These are phyloP conservation scores for Ictalurus furcatus DNA, from an alignment of 2,113 vertebrate genomes.

Conservation along the genomic window DNA sequence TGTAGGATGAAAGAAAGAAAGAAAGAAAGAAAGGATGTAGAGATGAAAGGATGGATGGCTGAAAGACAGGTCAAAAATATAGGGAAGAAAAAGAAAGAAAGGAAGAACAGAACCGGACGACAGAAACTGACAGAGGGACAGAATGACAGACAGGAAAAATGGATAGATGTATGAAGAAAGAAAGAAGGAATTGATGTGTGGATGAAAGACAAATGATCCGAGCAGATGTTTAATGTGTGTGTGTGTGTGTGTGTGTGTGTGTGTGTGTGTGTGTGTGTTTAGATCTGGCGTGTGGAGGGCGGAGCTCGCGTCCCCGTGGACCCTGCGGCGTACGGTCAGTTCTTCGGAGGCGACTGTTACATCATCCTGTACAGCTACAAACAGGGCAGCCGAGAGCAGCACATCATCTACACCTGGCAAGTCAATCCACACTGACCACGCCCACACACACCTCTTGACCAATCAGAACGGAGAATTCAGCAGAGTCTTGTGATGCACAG, in stretches of 20 bases:
- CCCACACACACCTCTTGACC: background rate
- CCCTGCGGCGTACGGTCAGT: constrained; percentile 67
- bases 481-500: background rate
- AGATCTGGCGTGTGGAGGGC: constrained; percentile 71
- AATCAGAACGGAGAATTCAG: background rate
- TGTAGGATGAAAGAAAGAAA: background rate
- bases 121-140: background rate
- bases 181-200: background rate
- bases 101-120: background rate
- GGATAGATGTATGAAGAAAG: background rate
- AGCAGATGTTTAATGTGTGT: too few relatives aligned
- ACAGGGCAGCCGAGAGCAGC: constrained; percentile 55
- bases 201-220: background rate
- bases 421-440: constrained; percentile 11
- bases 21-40: background rate
- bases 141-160: background rate
- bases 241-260: constrained; percentile 17
- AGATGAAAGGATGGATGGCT: background rate
- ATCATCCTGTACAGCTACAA: constrained; percentile 74
- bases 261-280: constrained; percentile 1
- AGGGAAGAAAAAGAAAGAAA: background rate
- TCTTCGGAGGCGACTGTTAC: constrained; percentile 79
- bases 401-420: constrained; percentile 79
- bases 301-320: constrained; percentile 61
- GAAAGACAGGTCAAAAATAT: background rate